Base-by-base conservation (phyloP, 2,797 vertebrate species). In the Yasuhikotakia modesta region DNA sequence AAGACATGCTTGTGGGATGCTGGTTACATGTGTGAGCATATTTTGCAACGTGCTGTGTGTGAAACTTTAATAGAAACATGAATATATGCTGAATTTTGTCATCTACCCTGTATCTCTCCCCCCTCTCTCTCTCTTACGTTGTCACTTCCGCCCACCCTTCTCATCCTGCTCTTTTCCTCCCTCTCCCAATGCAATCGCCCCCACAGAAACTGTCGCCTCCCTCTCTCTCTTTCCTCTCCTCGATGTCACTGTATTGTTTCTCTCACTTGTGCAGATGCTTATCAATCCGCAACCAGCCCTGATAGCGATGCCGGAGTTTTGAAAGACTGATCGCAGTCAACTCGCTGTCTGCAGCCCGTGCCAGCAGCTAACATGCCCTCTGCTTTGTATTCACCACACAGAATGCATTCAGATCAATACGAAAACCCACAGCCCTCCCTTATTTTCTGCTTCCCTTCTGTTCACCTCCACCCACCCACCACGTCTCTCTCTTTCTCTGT, bases 331-430 rank as follows among this genome's bases (percentile, higher is more conserved):
- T 76, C 67, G 52, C 30, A 73, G 8, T 43, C 39, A 35, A 55
- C 43, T 76, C 71, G 30, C 69, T 69, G 66, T 65, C 67, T 64
- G 30, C 27, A 53, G n/a, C 35, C 58, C 17, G 19, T 63, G 50
- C 52, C 61, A 65, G 58, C 53, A 70, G 53, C 69, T 81, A 46
- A 43, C 39, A 6, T 58, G 27, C 45, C 43, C 58, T 32, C 30
- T 63, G 19, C 57, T 7, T 87, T 91, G 90, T 90, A 90, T 90
- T 90, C 90, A 82, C 87, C 82, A 80, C 89, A 87, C 85, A 91
- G 82, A 88, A 88, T 87, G 78, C 87, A 89, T 86, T 87, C 85
- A 86, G 87, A 91, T 90, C 87, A 90, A 87, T 89, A 82, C 83
- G 76, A 80, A 71, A 68, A 71, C 84, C 81, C 73, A 81, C 77